Base-by-base conservation (phyloP, 2,888 invertebrate genomes). In the Macropis europaea region DNA sequence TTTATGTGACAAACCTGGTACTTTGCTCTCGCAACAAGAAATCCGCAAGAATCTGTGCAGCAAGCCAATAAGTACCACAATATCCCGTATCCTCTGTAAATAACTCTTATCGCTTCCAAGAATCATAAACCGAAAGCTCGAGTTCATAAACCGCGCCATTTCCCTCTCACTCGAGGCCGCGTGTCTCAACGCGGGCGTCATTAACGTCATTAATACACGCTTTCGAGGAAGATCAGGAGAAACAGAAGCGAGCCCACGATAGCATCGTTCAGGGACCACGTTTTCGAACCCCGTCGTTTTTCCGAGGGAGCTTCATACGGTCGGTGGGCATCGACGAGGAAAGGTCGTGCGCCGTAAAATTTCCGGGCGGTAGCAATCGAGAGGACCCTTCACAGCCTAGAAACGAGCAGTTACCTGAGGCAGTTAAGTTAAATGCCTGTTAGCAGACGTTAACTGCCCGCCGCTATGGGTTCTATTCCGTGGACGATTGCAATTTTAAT, bases 371-470 rank as follows among this genome's bases (percentile, higher is more conserved):
- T 77, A 77, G 86, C 87, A 88, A 89, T 89, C 89, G 89, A 87
- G 86, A 88, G 88, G 87, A 87, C 88, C 87, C 88, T 87, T 88
- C 86, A 30, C 30, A 87, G 87, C 84, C 88, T 86, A 86, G 87
- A 83, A 88, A 88, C 88, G 88, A 88, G 84, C 87, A 87, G 89
- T 89, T 88, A 89, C 86, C 87, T 86, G 86, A 76, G 78, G 87
- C 84, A 87, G 88, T 90, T 90, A 89, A 89, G 82, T 89, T 89
- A 89, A 90, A 89, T 88, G 89, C 89, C 88, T 83, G 90, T 90
- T 90, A 90, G 87, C 86, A 82, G 87, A 86, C 88, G 86, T 88
- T 90, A 89, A 89, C 89, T 86, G 84, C 83, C 72, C 80, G 82
- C 75, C 86, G 83, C 84, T 86, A 85, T 84, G 76, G 81, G 79